Conservation (phyloP, 2,113 vertebrate genomes). For the Lamprotornis superbus region DNA sequence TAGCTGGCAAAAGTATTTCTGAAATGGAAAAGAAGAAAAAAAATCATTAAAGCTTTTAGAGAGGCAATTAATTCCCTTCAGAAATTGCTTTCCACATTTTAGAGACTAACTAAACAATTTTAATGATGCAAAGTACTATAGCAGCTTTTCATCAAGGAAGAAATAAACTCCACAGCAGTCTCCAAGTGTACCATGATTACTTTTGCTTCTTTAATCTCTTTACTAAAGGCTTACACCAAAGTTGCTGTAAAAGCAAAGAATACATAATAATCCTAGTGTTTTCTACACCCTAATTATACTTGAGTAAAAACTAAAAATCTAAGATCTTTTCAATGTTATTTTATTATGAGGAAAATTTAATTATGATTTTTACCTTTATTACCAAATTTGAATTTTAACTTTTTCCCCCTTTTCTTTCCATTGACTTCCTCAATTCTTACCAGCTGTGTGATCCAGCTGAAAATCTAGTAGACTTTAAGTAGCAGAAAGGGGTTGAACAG, state of each 20-base stretch:
- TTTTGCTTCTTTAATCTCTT: background rate
- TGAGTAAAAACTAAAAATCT: background rate
- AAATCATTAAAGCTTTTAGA: constrained; percentile 31
- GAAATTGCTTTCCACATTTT: constrained; percentile 9
- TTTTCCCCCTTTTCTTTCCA: background rate
- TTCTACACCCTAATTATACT: background rate
- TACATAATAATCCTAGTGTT: background rate
- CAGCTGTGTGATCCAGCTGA: background rate
- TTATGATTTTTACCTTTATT: background rate
- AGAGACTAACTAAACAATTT: constrained; percentile 13
- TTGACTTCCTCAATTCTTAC: background rate
- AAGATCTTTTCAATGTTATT: background rate
- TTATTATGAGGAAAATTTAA: background rate
- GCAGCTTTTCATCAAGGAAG: constrained; percentile 26
- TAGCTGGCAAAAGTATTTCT: background rate
- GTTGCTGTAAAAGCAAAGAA: background rate
- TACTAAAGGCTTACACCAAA: background rate
- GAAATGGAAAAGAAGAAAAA: constrained; percentile 9
- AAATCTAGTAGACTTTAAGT: background rate
- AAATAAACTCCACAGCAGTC: constrained; percentile 1
- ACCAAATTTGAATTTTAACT: background rate
- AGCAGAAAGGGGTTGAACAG: background rate
- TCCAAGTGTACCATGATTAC: background rate
- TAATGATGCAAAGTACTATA: background rate
- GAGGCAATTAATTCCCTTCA: constrained; percentile 38